phyloP scores from a whole-genome alignment of 2,797 vertebrate genomes.

The Paedocypris micromegethes region DNA sequence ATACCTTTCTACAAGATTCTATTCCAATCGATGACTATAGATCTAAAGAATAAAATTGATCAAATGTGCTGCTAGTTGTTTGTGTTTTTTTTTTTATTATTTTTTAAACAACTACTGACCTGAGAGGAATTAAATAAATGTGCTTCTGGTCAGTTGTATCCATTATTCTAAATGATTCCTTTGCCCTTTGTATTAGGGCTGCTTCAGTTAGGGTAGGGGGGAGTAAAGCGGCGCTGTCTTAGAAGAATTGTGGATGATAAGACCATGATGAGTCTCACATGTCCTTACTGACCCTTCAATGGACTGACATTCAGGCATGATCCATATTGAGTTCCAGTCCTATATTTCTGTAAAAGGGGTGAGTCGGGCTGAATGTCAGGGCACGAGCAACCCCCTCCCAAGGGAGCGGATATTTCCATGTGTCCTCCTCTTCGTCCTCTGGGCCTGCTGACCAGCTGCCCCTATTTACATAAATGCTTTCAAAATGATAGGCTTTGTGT shows the following conservation, averaged over 20 bases:
- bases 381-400: conserved; percentile 16
- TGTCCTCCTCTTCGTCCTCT: conserved; percentile 1
- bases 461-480: conserved; percentile 17
- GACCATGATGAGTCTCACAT: conserved; percentile 32
- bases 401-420: conserved; percentile 36
- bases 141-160: too few relatives aligned
- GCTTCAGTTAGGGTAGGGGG: conserved; percentile 30
- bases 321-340: conserved; percentile 45
- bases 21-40: too few relatives aligned
- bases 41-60: too few relatives aligned
- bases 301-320: conserved; percentile 45
- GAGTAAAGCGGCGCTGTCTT: conserved; percentile 30
- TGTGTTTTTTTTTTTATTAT: too few relatives aligned
- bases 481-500: not conserved
- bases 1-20: not conserved
- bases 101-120: too few relatives aligned
- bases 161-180: conserved; percentile 34
- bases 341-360: conserved; percentile 20
- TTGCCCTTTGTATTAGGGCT: conserved; percentile 20
- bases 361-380: conserved; percentile 32
- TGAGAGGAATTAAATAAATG: too few relatives aligned
- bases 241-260: conserved; percentile 27
- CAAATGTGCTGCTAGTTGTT: too few relatives aligned
- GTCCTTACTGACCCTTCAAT: conserved; percentile 39
- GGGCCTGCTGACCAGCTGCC: conserved; percentile 30